A percentile compares a stretch with the other conserved stretches of the same genome.
Evolutionary conservation across 2,113 vertebrate genomes (phyloP).

Genomic region (Bambusicola thoracicus): DNA sequence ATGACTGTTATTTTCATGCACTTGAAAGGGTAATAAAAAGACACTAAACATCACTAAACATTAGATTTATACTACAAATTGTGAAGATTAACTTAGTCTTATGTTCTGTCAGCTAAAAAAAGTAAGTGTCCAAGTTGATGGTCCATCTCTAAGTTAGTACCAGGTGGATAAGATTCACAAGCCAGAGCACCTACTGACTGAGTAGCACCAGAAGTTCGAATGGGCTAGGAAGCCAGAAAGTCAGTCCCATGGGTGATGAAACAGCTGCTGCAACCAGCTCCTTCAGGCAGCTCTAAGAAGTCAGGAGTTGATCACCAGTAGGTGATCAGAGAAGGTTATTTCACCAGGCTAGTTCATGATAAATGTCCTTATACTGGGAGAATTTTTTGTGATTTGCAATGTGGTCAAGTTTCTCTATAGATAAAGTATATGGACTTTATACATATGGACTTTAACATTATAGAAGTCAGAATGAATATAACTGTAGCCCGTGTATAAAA

Average conservation of each 20-base stretch:
- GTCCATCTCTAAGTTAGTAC: background rate
- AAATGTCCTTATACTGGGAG: background rate
- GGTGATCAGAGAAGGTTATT: background rate
- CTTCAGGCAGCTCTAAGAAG: background rate
- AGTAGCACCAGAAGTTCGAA: background rate
- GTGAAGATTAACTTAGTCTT: background rate
- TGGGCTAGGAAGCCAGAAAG: background rate
- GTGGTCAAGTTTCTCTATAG: background rate
- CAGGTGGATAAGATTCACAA: background rate
- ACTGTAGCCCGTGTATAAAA: background rate
- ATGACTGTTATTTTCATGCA: background rate
- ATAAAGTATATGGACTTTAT: background rate
- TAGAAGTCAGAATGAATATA: background rate
- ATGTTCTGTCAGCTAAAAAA: background rate
- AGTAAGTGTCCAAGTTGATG: background rate
- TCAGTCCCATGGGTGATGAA: background rate
- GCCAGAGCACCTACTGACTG: background rate
- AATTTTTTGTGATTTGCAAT: background rate
- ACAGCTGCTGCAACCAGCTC: background rate
- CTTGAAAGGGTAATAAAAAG: background rate
- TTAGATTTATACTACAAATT: background rate
- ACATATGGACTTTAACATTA: background rate
- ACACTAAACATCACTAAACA: background rate
- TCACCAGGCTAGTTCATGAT: background rate
- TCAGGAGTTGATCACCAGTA: background rate